Base-by-base conservation (phyloP, 2,113 vertebrate genomes). In the Otolemur garnettii region DNA sequence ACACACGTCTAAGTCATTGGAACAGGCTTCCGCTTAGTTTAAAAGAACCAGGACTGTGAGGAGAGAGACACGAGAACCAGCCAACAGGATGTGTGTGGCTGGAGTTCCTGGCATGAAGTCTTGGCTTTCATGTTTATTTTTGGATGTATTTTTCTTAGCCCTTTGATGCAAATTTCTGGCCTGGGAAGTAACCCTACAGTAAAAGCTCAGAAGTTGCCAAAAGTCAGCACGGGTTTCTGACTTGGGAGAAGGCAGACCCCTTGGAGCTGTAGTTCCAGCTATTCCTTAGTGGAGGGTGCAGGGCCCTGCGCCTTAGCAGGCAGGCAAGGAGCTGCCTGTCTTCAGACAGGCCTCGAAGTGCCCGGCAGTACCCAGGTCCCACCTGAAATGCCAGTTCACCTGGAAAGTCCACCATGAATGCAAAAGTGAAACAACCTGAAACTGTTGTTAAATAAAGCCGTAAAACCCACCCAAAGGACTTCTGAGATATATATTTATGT, bases 41-140 rank as follows among this genome's bases (percentile, higher is more conserved):
- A 92, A 98, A 98, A 97, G 93, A 92, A 96, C 93, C 96, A 94
- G 92, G 42, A 92, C 92, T 92, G 45, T 50, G 95, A 95, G 93
- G 85, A 95, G 95, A 93, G 96, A 97, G 95, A 96, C 87, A 30
- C 85, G 84, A 59, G 82, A 96, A 59, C 28, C 91, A 97, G 96
- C 96, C 97, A 98, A 98, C 97, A 98, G 98, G 96, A 98, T 97
- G 95, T 97, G 95, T 94, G 69, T 96, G 96, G 97, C 96, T 96
- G 97, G 84, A 97, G 96, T 96, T 97, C 93, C 97, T 98, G 50
- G 30, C 71, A 90, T 24, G n/a, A 80, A 97, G 81, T 91, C 87
- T 95, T 94, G 96, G 86, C 97, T 98, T 98, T 98, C 80, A 97
- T 96, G 97, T 97, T 98, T 98, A 98, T 98, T 98, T 98, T 98